A percentile compares a stretch with the other conserved stretches of the same genome.
These are phyloP conservation scores for Zaprionus capensis DNA, from an alignment of 1,140 invertebrate species.

Conservation along the genomic window DNA sequence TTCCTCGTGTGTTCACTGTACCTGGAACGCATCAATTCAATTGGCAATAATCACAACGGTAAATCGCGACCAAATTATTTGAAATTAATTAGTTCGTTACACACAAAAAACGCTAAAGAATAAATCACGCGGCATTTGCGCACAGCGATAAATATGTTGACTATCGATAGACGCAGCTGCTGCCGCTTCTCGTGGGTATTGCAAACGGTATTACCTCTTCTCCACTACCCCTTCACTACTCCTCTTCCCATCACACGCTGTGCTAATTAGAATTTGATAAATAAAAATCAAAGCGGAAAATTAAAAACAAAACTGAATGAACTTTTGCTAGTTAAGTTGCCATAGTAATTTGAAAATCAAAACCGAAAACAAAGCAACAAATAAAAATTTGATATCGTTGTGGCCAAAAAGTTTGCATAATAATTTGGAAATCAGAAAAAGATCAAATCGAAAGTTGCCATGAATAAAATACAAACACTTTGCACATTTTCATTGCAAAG, in stretches of 20 bases:
- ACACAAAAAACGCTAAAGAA: constrained; percentile 16
- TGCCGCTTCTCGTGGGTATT: not conserved
- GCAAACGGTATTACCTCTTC: not conserved
- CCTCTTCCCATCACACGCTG: not conserved
- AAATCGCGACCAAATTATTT: constrained; percentile 46
- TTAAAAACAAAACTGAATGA: not conserved
- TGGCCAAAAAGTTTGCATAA: too few species aligned
- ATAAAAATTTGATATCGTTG: not conserved
- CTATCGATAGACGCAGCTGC: constrained; percentile 41
- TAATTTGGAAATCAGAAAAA: too few species aligned
- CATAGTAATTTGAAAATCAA: not conserved
- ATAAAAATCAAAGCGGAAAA: not conserved
- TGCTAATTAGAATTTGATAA: constrained; percentile 1
- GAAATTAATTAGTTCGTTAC: constrained; percentile 45
- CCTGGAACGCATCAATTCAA: not conserved
- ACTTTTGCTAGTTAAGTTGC: not conserved
- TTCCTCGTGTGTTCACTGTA: constrained; percentile 27
- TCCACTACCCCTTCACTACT: not conserved
- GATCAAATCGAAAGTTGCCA: too few species aligned
- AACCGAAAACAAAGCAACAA: not conserved
- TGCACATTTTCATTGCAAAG: too few species aligned
- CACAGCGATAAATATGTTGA: constrained; percentile 21
- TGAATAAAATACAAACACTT: too few species aligned
- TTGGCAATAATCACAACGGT: constrained; percentile 50
- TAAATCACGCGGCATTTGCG: constrained; percentile 23